Evolutionary conservation across 2,797 vertebrate species (phyloP), one percentile per base, ranked within the genome.

Genomic region (Urophycis tenuis): DNA sequence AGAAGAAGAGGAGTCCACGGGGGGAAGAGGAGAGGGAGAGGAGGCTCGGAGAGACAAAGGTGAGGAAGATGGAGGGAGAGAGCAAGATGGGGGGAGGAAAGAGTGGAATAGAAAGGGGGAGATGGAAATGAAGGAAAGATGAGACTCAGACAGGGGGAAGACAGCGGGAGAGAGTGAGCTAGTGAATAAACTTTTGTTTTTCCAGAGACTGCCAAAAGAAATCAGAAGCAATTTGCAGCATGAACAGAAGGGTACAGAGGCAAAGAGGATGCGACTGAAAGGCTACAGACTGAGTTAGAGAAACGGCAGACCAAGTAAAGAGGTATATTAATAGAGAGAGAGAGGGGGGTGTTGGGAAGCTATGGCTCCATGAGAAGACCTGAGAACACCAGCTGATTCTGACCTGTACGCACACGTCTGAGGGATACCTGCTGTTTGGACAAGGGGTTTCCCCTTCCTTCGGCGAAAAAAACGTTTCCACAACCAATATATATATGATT

Each of bases 11-110:
- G 41, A 19, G 5, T 15, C 30, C 31, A 33, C n/a, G n/a, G n/a
- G 30, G 69, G 29, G 79, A 41, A 36, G 72, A 80, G 25, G 60
- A 67, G 60, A 67, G n/a, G 3, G 60, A 30, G 2, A 29, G 60
- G n/a, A 12, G 60, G 60, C 60, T 29, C 3, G 60, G 60, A 85
- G 79, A 22, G 74, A 73, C 73, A 77, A 72, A 35, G 7, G 5
- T 41, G 67, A 73, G 73, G 17, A 53, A 78, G 32, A 45, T 60
- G 53, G 53, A 60, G 22, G 41, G 15, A 29, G 60, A 71, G 41
- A 70, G 3, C 45, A 33, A 35, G 71, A 33, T 17, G n/a, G 32
- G 71, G 71, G 12, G 34, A 72, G 71, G 22, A 34, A 72, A 33
- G 30, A 33, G 67, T 67, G 25, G 60, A 25, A 67, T 25, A 29